Conservation (phyloP, 1,140 invertebrate species). For the Ephestia elutella region DNA sequence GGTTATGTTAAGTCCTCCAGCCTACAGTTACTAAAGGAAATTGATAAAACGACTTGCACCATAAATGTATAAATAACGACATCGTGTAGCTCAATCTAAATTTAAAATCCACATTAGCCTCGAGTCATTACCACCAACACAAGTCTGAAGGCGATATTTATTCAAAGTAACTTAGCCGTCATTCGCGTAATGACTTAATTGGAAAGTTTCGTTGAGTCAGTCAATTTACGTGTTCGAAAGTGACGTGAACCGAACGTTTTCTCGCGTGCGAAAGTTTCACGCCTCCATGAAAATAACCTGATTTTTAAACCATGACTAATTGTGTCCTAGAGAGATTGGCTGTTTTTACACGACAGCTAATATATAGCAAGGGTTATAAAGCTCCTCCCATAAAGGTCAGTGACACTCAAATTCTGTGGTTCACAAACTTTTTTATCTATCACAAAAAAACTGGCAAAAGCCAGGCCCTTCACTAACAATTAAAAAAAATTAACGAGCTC, state of each 20-base stretch:
- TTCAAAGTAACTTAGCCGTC: constrained; percentile 39
- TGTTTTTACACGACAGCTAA: neutral
- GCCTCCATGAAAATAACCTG: constrained; percentile 29
- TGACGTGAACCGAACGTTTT: constrained; percentile 39
- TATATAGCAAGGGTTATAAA: neutral
- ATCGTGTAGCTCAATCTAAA: neutral
- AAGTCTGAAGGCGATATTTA: constrained; percentile 27
- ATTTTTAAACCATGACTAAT: constrained; percentile 42
- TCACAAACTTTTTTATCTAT: too few relatives aligned
- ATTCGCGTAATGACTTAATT: constrained; percentile 58
- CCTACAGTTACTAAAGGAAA: too few relatives aligned
- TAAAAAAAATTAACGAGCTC: too few relatives aligned
- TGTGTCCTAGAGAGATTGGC: constrained; percentile 15
- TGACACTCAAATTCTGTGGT: too few relatives aligned
- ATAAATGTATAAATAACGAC: neutral
- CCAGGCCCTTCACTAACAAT: too few relatives aligned
- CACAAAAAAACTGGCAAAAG: too few relatives aligned
- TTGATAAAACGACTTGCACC: too few relatives aligned
- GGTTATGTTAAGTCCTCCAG: too few relatives aligned
- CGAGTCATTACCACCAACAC: constrained; percentile 23
- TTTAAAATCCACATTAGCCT: neutral
- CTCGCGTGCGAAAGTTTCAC: constrained; percentile 45
- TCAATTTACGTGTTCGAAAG: constrained; percentile 40
- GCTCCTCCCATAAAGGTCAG: neutral
- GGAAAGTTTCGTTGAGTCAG: constrained; percentile 49